Conservation (phyloP, 1,140 invertebrate genomes). For the Frieseomelitta varia region DNA sequence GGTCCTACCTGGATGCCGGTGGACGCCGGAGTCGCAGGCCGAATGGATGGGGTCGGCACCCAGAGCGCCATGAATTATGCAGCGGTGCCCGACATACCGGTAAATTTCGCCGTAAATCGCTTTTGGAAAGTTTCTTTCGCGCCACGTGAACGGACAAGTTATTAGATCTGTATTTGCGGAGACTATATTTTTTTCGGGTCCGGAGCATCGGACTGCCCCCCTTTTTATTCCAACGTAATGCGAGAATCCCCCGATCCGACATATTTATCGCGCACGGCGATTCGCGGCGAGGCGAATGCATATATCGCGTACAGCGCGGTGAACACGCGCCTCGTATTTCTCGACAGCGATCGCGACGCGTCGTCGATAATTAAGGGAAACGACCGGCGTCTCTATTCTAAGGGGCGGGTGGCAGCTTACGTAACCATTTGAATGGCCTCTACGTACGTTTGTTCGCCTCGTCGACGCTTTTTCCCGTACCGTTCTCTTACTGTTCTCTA, state of each 20-base stretch:
- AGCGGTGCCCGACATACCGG: slow-evolving; percentile 53
- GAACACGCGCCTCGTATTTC: slow-evolving; percentile 27
- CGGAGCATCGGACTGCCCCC: slow-evolving; percentile 1
- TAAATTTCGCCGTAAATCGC: slow-evolving; percentile 63
- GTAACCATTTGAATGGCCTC: slow-evolving; percentile 37
- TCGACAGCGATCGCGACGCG: neutral
- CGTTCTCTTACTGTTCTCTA: slow-evolving; percentile 25
- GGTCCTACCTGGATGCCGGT: slow-evolving; percentile 41
- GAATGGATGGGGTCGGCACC: slow-evolving; percentile 47
- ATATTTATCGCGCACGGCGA: slow-evolving; percentile 46
- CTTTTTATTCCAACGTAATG: slow-evolving; percentile 43
- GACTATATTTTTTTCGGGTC: slow-evolving; percentile 47
- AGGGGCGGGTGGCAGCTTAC: neutral
- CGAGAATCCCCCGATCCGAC: slow-evolving; percentile 49
- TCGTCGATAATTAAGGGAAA: slow-evolving; percentile 5
- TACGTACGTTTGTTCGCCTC: neutral
- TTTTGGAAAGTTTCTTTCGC: slow-evolving; percentile 56
- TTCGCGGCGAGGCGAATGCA: slow-evolving; percentile 36
- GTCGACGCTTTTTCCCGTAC: slow-evolving; percentile 19
- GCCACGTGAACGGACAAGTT: slow-evolving; percentile 54
- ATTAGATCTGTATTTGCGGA: slow-evolving; percentile 54
- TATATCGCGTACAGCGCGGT: slow-evolving; percentile 7
- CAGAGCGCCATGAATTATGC: slow-evolving; percentile 60
- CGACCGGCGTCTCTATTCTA: neutral
- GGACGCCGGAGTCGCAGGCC: slow-evolving; percentile 41